Evolutionary conservation across 2,113 vertebrate genomes (phyloP).

Genomic region (Callorhinus ursinus): DNA sequence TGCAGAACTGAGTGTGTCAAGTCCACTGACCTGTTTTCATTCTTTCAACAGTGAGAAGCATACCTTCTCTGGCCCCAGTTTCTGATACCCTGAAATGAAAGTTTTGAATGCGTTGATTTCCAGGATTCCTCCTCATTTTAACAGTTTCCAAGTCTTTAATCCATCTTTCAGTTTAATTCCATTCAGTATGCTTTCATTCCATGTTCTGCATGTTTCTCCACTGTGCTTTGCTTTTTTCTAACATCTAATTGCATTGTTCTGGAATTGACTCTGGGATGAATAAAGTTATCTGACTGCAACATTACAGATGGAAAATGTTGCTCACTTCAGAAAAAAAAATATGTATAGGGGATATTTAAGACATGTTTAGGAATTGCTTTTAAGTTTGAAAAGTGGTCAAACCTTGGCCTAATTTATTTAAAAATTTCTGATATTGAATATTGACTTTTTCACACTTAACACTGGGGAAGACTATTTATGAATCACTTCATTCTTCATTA

Average conservation of each 20-base stretch:
- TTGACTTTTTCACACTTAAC: neutral
- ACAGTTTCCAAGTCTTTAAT: neutral
- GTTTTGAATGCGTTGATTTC: neutral
- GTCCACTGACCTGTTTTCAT: neutral
- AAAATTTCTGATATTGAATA: neutral
- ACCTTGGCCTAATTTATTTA: neutral
- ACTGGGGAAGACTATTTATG: neutral
- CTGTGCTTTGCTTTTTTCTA: neutral
- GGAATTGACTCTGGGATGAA: neutral
- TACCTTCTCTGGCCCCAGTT: neutral
- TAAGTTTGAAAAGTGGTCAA: neutral
- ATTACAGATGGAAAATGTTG: neutral
- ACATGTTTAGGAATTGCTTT: neutral
- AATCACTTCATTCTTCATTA: conserved; percentile 37
- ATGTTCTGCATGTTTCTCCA: neutral
- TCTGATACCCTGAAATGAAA: neutral
- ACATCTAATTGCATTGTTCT: neutral
- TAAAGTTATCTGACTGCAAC: neutral
- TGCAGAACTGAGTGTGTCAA: neutral
- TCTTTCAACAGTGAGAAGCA: neutral
- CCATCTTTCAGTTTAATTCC: neutral
- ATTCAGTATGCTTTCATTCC: neutral
- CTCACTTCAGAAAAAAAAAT: neutral
- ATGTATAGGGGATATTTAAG: neutral
- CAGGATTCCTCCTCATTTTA: neutral